Evolutionary conservation across 2,888 invertebrate species (phyloP).

Genomic region (Bursaphelenchus okinawaensis): DNA sequence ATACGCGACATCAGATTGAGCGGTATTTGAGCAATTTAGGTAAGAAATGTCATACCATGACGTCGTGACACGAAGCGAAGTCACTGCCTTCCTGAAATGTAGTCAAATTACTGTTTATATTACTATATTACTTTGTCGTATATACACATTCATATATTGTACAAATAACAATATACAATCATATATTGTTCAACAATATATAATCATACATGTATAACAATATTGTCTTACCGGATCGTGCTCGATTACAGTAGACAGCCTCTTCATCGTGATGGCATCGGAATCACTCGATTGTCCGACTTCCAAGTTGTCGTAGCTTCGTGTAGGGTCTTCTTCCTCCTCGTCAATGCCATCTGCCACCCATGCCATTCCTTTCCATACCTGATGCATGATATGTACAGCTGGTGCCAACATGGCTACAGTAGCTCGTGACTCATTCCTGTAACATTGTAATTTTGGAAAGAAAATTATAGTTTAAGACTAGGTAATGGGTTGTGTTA

Average conservation of each 20-base stretch:
- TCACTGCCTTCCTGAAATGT: constrained; percentile 45
- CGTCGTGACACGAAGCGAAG: constrained; percentile 48
- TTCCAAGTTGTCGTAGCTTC: constrained; percentile 37
- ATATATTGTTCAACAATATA: neutral
- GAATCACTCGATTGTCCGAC: constrained; percentile 41
- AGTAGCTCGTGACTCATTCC: constrained; percentile 51
- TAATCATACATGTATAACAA: too few relatives aligned
- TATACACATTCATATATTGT: too few relatives aligned
- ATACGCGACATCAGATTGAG: neutral
- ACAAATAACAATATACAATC: too few relatives aligned
- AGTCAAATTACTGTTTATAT: too few relatives aligned
- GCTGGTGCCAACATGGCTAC: constrained; percentile 56
- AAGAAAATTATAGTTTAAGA: too few relatives aligned
- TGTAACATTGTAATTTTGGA: constrained; percentile 18
- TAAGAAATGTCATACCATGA: constrained; percentile 28
- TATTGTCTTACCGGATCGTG: constrained; percentile 44
- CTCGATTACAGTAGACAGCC: constrained; percentile 53
- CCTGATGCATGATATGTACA: constrained; percentile 56
- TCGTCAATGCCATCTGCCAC: constrained; percentile 56
- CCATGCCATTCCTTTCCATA: constrained; percentile 58
- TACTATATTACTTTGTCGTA: too few relatives aligned
- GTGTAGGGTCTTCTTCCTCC: constrained; percentile 46
- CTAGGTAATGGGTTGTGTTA: too few relatives aligned
- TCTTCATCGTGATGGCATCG: constrained; percentile 33
- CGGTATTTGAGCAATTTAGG: neutral